phyloP scores from a whole-genome alignment of 2,113 vertebrate species.

The Halichoerus grypus region DNA sequence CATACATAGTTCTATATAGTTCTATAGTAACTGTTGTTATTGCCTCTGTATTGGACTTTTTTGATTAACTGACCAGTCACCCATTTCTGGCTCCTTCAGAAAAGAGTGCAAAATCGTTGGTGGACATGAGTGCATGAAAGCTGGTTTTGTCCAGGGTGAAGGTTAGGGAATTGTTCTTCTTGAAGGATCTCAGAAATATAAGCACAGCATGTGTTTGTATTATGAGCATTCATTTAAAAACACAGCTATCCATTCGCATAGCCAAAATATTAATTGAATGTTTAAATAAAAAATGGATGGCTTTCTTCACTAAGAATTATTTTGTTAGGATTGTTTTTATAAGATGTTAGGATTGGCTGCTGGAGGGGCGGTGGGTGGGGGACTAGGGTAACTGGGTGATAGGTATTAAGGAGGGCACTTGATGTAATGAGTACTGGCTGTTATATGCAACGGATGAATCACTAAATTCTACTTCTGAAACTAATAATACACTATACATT shows the following conservation, averaged over 20 bases:
- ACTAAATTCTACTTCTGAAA: neutral
- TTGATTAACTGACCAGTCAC: neutral
- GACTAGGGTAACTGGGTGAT: neutral
- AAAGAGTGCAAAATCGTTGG: neutral
- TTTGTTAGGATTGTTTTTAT: constrained; percentile 16
- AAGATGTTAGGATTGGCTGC: neutral
- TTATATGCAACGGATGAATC: neutral
- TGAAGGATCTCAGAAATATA: constrained; percentile 33
- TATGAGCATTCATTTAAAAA: constrained; percentile 32
- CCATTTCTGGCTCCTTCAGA: constrained; percentile 20
- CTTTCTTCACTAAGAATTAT: constrained; percentile 22
- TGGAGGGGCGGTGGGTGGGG: neutral
- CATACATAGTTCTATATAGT: neutral
- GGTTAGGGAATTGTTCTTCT: neutral
- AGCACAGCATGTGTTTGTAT: neutral
- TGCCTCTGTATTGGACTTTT: neutral
- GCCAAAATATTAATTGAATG: constrained; percentile 8
- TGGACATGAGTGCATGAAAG: neutral
- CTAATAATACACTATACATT: neutral
- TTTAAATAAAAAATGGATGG: neutral
- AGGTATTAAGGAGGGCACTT: neutral
- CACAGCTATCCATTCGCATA: neutral
- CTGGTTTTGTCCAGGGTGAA: neutral
- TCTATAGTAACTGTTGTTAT: neutral
- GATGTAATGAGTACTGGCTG: neutral